Percentiles rank a stretch among this genome's conserved stretches.
Evolutionary conservation across 2,888 invertebrate species (phyloP).

Genomic region (Barypeithes pellucidus): DNA sequence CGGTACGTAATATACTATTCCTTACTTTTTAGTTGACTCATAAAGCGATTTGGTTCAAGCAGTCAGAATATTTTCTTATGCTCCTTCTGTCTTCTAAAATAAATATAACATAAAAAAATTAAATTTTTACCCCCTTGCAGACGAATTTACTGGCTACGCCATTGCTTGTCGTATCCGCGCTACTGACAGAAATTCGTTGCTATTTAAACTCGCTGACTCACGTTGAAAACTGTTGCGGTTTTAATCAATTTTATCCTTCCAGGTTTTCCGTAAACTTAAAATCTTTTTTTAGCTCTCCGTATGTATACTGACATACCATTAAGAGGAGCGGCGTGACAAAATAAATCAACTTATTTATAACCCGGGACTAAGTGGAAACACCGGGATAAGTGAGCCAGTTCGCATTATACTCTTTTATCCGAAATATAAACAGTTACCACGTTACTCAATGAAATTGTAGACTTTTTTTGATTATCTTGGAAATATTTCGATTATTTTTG

Average conservation of each 20-base stretch:
- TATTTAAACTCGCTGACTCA: conserved; percentile 1
- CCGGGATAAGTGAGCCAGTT: conserved; percentile 46
- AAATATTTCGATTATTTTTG: not conserved
- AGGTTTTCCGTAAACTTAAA: conserved; percentile 38
- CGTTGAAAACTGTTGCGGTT: conserved; percentile 6
- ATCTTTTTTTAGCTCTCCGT: conserved; percentile 45
- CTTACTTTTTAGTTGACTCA: too few relatives aligned
- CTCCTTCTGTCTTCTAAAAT: too few relatives aligned
- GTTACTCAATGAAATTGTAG: conserved; percentile 11
- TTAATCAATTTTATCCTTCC: conserved; percentile 19
- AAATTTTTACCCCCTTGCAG: not conserved
- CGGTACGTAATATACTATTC: too few relatives aligned
- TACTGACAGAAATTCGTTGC: not conserved
- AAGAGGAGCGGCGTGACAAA: conserved; percentile 53
- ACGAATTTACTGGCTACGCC: not conserved
- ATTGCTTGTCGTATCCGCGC: not conserved
- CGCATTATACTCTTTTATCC: conserved; percentile 42
- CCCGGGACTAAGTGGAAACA: conserved; percentile 50
- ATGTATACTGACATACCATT: conserved; percentile 11
- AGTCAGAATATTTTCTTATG: too few relatives aligned
- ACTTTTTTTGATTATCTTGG: conserved; percentile 4
- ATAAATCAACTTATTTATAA: conserved; percentile 55
- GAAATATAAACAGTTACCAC: conserved; percentile 36
- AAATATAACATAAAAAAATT: too few relatives aligned
- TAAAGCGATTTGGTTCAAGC: too few relatives aligned